Conservation (phyloP, 2,797 vertebrate species). For the Leptodactylus fallax region DNA sequence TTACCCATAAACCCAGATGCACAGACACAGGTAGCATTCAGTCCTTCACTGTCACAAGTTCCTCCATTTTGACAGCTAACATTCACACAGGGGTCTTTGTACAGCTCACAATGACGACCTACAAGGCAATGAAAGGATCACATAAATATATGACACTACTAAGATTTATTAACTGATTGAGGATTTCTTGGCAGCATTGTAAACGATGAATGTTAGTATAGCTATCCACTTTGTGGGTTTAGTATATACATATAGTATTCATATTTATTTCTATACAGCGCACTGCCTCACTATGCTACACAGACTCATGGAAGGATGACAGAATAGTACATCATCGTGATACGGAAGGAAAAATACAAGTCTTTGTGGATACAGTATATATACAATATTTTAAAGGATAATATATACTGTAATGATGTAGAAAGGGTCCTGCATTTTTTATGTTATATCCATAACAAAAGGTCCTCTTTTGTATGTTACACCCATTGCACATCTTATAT, state of each 20-base stretch:
- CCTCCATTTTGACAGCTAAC: slow-evolving; percentile 92
- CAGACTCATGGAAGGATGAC: no score
- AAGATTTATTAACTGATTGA: background rate
- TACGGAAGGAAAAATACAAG: no score
- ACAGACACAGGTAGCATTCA: slow-evolving; percentile 89
- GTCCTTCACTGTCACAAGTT: slow-evolving; percentile 85
- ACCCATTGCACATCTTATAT: no score
- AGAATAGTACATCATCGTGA: no score
- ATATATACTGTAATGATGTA: no score
- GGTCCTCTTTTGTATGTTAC: no score
- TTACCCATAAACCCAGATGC: slow-evolving; percentile 88
- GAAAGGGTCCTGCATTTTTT: no score
- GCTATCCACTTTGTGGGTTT: background rate
- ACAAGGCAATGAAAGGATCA: slow-evolving; percentile 28
- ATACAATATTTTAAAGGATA: no score
- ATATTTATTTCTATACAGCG: background rate
- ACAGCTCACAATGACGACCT: slow-evolving; percentile 94
- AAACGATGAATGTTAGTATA: background rate
- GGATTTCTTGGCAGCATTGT: background rate
- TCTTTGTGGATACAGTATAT: no score
- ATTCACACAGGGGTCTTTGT: slow-evolving; percentile 92
- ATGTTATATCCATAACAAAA: no score
- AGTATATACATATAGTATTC: background rate
- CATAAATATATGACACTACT: background rate
- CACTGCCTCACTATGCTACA: no score